Base-by-base conservation (phyloP, 2,113 vertebrate species). In the Hydrochoerus hydrochaeris region DNA sequence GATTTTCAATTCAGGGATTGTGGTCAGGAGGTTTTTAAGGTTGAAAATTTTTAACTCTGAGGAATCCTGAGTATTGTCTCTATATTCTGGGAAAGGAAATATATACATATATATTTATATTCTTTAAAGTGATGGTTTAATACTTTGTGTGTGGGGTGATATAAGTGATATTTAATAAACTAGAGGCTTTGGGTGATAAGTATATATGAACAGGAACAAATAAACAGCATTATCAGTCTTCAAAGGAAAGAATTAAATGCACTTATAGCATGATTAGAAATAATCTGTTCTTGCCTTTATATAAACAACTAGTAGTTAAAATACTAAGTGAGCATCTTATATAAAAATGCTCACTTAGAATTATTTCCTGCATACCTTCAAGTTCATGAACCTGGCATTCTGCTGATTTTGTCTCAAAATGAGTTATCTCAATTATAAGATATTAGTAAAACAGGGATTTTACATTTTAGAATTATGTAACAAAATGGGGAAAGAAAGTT, bases 11-110 rank as follows among this genome's bases (percentile, higher is more conserved):
- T 86, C 0, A 30, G 24, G 38, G 4, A 13, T 87, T 1, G 19
- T 83, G 22, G 20, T 52, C 0, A 92, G 32, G 46, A 58, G 28
- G 77, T 95, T 93, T 32, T 93, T 93, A 85, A 77, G 20, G 30
- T 63, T 94, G 80, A 88, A 89, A 88, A 35, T 4, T 69, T 62
- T 44, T 4, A 84, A 58, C 3, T 89, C 11, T 84, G 41, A 95
- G 22, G 0, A 95, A 91, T 87, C 62, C 52, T 95, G 30, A 73
- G 24, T 95, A 17, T 90, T 62, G 32, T 95, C 22, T 88, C n/a
- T 96, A 24, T 96, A 93, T 93, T 80, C 17, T 28, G 85, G 26
- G 28, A 69, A 95, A 92, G 60, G 49, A 83, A 87, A 63, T 93
- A 71, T 5, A 46, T 94, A 1, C 67, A 52, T 52, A 52, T 52